Conservation (phyloP, 2,113 vertebrate species). For the Sylvietta virens region DNA sequence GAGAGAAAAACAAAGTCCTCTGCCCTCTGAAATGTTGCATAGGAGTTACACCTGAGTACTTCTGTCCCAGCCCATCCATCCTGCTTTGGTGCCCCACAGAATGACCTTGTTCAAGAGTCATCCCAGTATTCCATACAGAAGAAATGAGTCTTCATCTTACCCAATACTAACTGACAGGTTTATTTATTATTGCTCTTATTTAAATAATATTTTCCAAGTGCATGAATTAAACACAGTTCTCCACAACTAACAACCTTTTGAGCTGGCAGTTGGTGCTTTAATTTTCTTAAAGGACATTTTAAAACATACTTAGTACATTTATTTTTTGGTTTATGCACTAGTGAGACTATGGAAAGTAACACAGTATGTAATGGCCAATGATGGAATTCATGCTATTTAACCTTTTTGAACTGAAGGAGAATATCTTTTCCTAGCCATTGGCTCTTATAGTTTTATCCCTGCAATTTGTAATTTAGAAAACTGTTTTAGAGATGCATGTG, state of each 20-base stretch:
- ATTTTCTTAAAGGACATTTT: background rate
- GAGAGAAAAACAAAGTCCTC: background rate
- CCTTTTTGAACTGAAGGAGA: background rate
- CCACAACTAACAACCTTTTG: background rate
- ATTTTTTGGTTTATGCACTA: background rate
- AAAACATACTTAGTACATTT: background rate
- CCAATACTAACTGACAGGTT: background rate
- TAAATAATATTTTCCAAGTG: background rate
- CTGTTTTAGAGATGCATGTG: background rate
- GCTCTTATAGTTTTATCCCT: background rate
- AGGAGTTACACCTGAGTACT: background rate
- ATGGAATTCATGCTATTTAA: background rate
- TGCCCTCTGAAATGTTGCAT: background rate
- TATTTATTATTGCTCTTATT: background rate
- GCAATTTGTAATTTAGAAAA: background rate
- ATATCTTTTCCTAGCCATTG: background rate
- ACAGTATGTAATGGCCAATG: accelerated
- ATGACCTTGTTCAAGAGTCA: background rate
- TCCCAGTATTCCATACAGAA: background rate
- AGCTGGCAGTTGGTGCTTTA: background rate
- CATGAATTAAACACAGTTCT: background rate
- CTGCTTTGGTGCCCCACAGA: background rate
- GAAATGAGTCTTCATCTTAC: background rate
- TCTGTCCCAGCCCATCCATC: background rate
- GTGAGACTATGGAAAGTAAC: background rate